phyloP scores from a whole-genome alignment of 2,113 vertebrate species.

The Prionailurus viverrinus region DNA sequence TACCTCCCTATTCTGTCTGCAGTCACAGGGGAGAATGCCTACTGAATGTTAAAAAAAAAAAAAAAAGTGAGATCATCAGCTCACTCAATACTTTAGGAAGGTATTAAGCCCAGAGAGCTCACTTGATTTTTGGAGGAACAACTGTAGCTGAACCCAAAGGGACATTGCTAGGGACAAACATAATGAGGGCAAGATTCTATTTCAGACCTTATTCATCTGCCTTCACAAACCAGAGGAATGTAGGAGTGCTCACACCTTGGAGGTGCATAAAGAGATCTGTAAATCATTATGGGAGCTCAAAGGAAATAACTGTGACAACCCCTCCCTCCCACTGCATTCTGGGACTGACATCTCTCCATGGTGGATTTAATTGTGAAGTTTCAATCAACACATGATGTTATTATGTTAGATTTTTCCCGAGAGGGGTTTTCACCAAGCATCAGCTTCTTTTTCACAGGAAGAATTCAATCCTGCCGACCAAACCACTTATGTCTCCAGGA shows the following conservation, averaged over 20 bases:
- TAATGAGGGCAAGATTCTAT: slow-evolving; percentile 9
- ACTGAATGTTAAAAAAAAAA: neutral
- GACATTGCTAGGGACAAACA: neutral
- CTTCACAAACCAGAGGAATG: neutral
- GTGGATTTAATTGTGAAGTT: slow-evolving; percentile 12
- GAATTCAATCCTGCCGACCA: slow-evolving; percentile 43
- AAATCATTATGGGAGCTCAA: neutral
- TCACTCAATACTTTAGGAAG: neutral
- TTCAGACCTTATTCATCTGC: slow-evolving; percentile 25
- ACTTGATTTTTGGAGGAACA: neutral
- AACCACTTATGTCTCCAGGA: neutral
- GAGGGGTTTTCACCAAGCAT: slow-evolving; percentile 29
- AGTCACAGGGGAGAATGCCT: neutral
- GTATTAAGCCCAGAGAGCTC: neutral
- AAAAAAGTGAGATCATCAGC: neutral
- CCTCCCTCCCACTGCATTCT: slow-evolving; percentile 2
- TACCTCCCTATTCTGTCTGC: neutral
- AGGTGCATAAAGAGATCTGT: neutral
- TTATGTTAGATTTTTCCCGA: neutral
- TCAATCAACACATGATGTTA: slow-evolving; percentile 36
- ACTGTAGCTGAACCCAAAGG: neutral
- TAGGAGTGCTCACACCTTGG: neutral
- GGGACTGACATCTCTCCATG: slow-evolving; percentile 39
- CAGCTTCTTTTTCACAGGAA: slow-evolving; percentile 31
- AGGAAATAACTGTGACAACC: neutral